Evolutionary conservation across 1,140 invertebrate genomes (phyloP).

Genomic region (Cotesia glomerata): DNA sequence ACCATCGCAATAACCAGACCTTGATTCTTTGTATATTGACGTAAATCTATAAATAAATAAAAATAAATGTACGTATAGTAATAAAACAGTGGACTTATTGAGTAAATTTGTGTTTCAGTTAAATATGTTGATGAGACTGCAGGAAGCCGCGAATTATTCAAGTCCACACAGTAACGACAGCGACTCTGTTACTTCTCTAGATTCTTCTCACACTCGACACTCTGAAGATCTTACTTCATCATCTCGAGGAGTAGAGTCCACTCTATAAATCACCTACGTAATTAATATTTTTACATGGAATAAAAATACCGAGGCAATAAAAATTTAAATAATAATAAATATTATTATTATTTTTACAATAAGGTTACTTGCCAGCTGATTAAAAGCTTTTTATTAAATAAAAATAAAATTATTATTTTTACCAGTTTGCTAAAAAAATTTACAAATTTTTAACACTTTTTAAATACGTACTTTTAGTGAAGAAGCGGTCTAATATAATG

Average conservation of each 20-base stretch:
- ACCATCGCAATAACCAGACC: too few relatives aligned
- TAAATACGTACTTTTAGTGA: not conserved
- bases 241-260: slow-evolving; percentile 56
- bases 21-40: too few relatives aligned
- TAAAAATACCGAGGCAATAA: not conserved
- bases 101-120: slow-evolving; percentile 66
- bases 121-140: slow-evolving; percentile 93
- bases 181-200: slow-evolving; percentile 72
- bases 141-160: slow-evolving; percentile 92
- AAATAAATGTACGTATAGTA: too few relatives aligned
- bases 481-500: slow-evolving; percentile 10
- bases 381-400: too few relatives aligned
- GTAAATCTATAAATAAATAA: too few relatives aligned
- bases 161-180: slow-evolving; percentile 85
- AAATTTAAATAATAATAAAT: not conserved
- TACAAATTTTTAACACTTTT: too few relatives aligned
- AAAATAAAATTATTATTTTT: too few relatives aligned
- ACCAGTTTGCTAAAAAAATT: too few relatives aligned
- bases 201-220: slow-evolving; percentile 54
- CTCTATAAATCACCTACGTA: slow-evolving; percentile 42
- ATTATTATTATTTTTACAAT: too few relatives aligned
- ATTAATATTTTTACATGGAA: not conserved
- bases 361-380: too few relatives aligned
- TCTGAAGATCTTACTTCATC: slow-evolving; percentile 54
- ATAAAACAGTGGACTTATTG: too few relatives aligned